Evolutionary conservation across 2,113 vertebrate genomes (phyloP), one percentile per base, ranked within the genome.

Genomic region (Oncorhynchus keta): DNA sequence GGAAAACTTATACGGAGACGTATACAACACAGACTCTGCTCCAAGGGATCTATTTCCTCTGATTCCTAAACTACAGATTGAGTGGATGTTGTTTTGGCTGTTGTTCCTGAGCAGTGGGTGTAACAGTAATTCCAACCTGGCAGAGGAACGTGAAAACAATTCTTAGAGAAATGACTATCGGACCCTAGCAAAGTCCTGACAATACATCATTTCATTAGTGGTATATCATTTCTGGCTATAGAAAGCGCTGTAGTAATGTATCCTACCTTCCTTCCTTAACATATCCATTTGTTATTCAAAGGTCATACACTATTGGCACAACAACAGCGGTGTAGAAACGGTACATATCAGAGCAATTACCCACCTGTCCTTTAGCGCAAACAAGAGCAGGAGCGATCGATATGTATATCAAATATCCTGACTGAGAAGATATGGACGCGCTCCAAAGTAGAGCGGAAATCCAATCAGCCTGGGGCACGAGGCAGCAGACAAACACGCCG

Each of bases 281-380:
- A 69, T 70, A 71, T 66, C 57, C 64, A 72, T 86, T 80, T 78
- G 69, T 77, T 73, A 79, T 72, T 75, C 72, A 79, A 86, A 88
- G 84, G 86, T 88, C 84, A 81, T 64, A 77, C 28, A 55, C 72
- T 81, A 87, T 81, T 82, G 81, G 80, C 75, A 79, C 69, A 77
- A 78, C 67, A 55, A 78, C n/a, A 22, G 18, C n/a, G 59, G 59
- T 2, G n/a, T 13, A 62, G 75, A 77, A 81, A 80, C 79, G 49
- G 76, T 62, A 75, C 77, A 71, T 68, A 76, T 85, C 81, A 79
- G 68, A 73, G 61, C 81, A 78, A 85, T 84, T 81, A 83, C 77
- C 57, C 26, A 69, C 49, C 77, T 76, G 79, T 86, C 76, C 76
- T 85, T 80, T 39, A 67, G 51, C 45, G 68, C 68, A 82, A 86